Conservation (phyloP, 2,797 vertebrate genomes). For the Molossus molossus region DNA sequence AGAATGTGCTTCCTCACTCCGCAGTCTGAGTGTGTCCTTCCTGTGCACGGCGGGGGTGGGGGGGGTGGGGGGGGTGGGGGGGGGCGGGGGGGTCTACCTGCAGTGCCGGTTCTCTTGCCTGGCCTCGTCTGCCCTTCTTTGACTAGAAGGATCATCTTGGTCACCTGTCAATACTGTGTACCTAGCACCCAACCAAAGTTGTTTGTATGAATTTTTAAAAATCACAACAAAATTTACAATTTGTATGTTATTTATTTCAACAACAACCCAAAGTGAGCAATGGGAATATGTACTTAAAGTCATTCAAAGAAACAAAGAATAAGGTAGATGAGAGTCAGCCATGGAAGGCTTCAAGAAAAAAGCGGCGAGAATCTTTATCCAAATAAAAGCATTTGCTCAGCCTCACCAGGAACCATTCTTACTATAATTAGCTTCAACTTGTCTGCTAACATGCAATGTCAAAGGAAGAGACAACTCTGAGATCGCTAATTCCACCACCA, state of each 20-base stretch:
- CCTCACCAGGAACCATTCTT: neutral
- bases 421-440: constrained; percentile 42
- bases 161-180: neutral
- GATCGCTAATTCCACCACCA: neutral
- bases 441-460: neutral
- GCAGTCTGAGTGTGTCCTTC: neutral
- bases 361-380: neutral
- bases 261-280: neutral
- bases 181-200: neutral
- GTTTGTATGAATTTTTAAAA: neutral
- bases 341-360: neutral
- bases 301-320: neutral
- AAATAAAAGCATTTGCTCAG: neutral
- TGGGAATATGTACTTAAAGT: neutral
- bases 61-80: too few species aligned
- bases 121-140: neutral
- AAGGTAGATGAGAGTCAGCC: neutral
- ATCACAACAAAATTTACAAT: neutral
- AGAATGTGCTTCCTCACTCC: neutral
- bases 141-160: neutral
- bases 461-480: constrained; percentile 47
- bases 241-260: constrained; percentile 4
- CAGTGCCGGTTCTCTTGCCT: neutral
- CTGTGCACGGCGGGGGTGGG: too few species aligned
- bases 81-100: accelerated